phyloP scores from a whole-genome alignment of 2,113 vertebrate genomes.

The Platysteira castanea region DNA sequence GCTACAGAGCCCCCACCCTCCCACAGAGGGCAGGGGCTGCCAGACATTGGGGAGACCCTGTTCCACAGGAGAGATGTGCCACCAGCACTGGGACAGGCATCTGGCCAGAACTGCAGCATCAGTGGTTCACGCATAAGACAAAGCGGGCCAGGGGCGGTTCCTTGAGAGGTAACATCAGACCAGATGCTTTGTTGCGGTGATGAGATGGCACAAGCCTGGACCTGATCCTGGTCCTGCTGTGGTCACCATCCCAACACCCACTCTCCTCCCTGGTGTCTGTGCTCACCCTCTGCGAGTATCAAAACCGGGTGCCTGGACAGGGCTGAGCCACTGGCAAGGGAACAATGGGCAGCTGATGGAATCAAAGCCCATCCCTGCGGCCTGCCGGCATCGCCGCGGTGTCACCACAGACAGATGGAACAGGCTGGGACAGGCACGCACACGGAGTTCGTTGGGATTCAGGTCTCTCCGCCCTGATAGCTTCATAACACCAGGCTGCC shows the following conservation, averaged over 20 bases:
- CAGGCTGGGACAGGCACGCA: not conserved
- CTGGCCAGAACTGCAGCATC: fast-evolving
- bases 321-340: not conserved
- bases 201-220: fast-evolving
- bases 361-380: not conserved
- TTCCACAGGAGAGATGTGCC: fast-evolving
- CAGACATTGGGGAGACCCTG: not conserved
- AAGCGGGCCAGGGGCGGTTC: not conserved
- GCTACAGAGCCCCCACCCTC: not conserved
- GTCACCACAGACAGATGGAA: not conserved
- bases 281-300: not conserved
- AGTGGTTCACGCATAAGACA: not conserved
- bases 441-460: conserved; percentile 20
- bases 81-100: fast-evolving
- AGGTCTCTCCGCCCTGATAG: conserved; percentile 1
- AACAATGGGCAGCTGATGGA: not conserved
- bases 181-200: not conserved
- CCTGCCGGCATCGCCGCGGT: fast-evolving
- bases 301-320: not conserved
- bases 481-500: conserved; percentile 1
- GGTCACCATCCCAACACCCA: fast-evolving
- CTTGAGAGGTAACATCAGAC: no score
- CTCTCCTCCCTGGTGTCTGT: fast-evolving
- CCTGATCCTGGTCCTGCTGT: not conserved
- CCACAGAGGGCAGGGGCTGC: fast-evolving